These are phyloP conservation scores for Ianthella basta DNA, from an alignment of 37 sponge, comb jelly and placozoan species.

Conservation along the genomic window DNA sequence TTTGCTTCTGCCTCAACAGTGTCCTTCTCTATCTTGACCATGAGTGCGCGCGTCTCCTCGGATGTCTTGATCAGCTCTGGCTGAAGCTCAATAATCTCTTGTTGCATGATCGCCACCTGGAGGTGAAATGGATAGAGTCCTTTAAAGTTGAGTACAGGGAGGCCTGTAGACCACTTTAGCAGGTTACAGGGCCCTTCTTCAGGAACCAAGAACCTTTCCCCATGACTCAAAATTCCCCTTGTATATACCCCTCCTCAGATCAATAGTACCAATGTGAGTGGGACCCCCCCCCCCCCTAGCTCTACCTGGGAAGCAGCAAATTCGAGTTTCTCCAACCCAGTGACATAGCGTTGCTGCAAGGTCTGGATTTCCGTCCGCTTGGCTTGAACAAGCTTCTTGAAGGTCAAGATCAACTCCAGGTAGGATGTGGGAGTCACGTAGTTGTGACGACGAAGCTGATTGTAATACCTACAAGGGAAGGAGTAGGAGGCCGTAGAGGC, in stretches of 20 bases:
- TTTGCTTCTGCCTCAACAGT: conserved; percentile 98
- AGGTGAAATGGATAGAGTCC: too few species aligned
- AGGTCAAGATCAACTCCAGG: conserved; percentile 96
- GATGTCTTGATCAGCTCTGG: conserved; percentile 96
- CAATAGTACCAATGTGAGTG: too few species aligned
- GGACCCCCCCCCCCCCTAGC: too few species aligned
- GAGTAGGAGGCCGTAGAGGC: conserved; percentile 43
- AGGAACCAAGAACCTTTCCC: too few species aligned
- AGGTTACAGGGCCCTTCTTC: too few species aligned
- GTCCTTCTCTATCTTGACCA: conserved; percentile 98
- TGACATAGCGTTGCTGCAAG: conserved; percentile 80
- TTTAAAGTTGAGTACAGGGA: too few species aligned
- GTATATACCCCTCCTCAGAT: too few species aligned
- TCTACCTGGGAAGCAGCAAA: conserved; percentile 94
- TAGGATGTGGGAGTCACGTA: conserved; percentile 99
- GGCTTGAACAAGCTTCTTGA: conserved; percentile 78
- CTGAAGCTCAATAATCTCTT: conserved; percentile 87
- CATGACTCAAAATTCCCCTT: too few species aligned
- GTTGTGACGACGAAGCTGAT: conserved; percentile 88
- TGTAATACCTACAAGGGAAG: conserved; percentile 79
- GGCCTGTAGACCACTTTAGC: too few species aligned
- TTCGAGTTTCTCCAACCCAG: conserved; percentile 92
- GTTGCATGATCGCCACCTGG: conserved; percentile 95
- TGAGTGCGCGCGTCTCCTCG: conserved; percentile 89
- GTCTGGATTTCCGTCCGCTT: conserved; percentile 80